phyloP scores from a whole-genome alignment of 2,113 vertebrate species.

The Scortum barcoo region DNA sequence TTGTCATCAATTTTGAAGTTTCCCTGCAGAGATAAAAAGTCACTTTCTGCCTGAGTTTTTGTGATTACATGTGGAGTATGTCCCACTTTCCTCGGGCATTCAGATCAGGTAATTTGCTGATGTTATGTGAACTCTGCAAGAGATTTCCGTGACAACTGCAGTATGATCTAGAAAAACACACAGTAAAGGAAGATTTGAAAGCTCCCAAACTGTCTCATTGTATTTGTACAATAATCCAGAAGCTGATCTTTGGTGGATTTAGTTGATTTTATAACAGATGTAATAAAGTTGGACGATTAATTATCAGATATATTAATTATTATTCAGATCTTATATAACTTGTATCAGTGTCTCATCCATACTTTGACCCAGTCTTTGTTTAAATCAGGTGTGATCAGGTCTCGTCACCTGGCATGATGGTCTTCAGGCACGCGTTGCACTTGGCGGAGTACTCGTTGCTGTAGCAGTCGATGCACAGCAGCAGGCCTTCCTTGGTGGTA shows the following conservation, averaged over 20 bases:
- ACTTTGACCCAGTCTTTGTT: neutral
- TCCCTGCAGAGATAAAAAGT: neutral
- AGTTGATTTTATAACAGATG: neutral
- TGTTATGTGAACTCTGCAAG: neutral
- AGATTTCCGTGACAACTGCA: neutral
- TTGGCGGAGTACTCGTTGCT: constrained; percentile 94
- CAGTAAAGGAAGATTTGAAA: too few relatives aligned
- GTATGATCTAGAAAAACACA: neutral
- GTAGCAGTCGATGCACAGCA: constrained; percentile 95
- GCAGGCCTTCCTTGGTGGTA: constrained; percentile 91
- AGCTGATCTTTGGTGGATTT: neutral
- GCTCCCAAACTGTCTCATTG: neutral
- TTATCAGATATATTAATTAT: too few relatives aligned
- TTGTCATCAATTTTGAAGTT: neutral
- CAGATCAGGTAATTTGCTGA: neutral
- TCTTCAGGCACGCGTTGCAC: constrained; percentile 94
- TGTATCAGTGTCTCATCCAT: too few relatives aligned
- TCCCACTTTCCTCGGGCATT: neutral
- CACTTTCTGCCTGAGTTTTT: neutral
- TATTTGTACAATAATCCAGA: neutral
- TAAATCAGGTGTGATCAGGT: neutral
- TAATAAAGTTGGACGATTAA: neutral
- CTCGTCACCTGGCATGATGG: constrained; percentile 95
- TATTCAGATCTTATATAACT: too few relatives aligned
- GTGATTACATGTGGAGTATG: neutral